Base-by-base conservation (phyloP, 2,888 invertebrate species). In the Fragum sueziense region DNA sequence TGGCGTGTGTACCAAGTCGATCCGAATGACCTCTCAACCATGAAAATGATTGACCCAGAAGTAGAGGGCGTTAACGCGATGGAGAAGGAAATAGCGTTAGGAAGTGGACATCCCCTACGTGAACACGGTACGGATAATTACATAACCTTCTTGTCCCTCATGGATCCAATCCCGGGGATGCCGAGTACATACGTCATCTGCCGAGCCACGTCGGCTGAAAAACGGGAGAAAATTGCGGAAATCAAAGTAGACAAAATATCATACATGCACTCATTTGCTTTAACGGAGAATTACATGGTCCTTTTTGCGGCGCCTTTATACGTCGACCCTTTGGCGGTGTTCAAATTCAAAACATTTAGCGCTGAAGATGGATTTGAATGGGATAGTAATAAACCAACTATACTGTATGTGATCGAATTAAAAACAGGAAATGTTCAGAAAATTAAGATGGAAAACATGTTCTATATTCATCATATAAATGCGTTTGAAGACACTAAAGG, bases 241-340 rank as follows among this genome's bases (percentile, higher is more conserved):
- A 88, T 88, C 84, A 59, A 76, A 0, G 88, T 90, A 22, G 88
- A 87, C 34, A 71, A 76, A 22, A 76, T 88, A 11, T 90, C 90
- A 0, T 91, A 91, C 76, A 90, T 91, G 90, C 91, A 91, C 76
- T 89, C 90, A 0, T 89, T 91, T 68, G 90, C 88, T 3, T 80
- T 87, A 2, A 89, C 91, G 0, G 65, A 82, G 65, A 82, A 88
- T 29, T 88, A 90, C 73, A 89, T 86, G 22, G 79, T 91, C n/a
- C 61, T 91, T 3, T 85, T 91, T 34, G 88, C 87, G 22, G 79
- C 81, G 29, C 91, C 91, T 0, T 82, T 90, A 59, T 89, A 85
- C 73, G 80, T 91, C 17, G 87, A 88, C 78, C 78, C 87, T 7
- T 27, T 67, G 20, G 82, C 86, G 37, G 87, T 90, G 81, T n/a